phyloP scores from a whole-genome alignment of 2,113 vertebrate genomes.

The Ochotona princeps region DNA sequence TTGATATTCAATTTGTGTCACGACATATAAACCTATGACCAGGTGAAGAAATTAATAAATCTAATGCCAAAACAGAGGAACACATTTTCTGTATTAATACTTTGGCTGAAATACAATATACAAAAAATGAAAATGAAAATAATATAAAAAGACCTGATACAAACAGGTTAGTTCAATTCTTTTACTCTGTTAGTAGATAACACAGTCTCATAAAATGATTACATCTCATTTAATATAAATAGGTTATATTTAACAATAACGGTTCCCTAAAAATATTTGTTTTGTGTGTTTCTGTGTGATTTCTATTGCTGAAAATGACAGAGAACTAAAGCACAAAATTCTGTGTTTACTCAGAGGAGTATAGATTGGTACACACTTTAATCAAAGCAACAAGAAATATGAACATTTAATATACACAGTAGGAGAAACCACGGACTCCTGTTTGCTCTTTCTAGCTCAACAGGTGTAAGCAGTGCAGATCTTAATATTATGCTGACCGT shows the following conservation, averaged over 20 bases:
- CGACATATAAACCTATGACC: conserved; percentile 41
- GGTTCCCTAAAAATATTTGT: not conserved
- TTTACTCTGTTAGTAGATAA: not conserved
- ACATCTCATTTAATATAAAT: not conserved
- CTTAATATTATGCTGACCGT: not conserved
- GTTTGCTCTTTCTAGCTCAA: not conserved
- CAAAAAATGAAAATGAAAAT: not conserved
- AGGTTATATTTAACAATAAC: not conserved
- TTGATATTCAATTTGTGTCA: conserved; percentile 42
- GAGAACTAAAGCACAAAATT: not conserved
- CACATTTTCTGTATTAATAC: conserved; percentile 1
- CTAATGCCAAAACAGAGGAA: conserved; percentile 37
- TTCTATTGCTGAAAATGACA: not conserved
- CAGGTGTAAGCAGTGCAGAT: not conserved
- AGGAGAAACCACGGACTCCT: not conserved
- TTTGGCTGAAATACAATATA: not conserved
- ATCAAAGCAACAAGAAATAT: conserved; percentile 5
- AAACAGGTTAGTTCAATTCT: conserved; percentile 22
- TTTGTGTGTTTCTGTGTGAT: not conserved
- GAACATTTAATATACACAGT: not conserved
- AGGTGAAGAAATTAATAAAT: conserved; percentile 50
- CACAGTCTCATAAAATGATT: conserved; percentile 32
- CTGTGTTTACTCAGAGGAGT: not conserved
- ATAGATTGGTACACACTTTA: not conserved
- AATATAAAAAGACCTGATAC: not conserved